These are phyloP conservation scores for Oxyura jamaicensis DNA, from an alignment of 2,113 vertebrate species.

Conservation along the genomic window DNA sequence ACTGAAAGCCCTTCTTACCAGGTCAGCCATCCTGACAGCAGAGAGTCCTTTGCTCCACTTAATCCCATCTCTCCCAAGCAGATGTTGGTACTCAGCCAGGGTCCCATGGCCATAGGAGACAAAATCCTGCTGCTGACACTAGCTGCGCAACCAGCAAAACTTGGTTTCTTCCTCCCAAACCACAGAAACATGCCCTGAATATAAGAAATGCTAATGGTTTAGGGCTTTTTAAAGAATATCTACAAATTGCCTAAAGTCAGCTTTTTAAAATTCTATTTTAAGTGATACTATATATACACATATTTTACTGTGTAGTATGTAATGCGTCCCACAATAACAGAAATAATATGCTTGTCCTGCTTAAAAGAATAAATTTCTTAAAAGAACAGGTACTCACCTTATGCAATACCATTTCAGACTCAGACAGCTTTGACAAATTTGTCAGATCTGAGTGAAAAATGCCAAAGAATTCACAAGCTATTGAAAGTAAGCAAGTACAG, in stretches of 20 bases:
- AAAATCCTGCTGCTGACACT: background rate
- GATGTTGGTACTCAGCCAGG: background rate
- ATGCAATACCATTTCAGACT: background rate
- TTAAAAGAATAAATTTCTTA: background rate
- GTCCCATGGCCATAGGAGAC: background rate
- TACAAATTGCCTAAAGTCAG: background rate
- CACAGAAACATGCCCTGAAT: background rate
- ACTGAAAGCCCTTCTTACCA: background rate
- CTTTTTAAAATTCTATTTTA: background rate
- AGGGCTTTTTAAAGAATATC: background rate
- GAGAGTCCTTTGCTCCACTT: background rate
- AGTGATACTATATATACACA: background rate
- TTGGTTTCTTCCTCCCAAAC: background rate
- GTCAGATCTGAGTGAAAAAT: background rate
- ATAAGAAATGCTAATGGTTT: background rate
- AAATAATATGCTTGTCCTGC: background rate
- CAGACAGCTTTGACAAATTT: background rate
- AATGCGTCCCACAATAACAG: background rate
- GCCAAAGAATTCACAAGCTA: background rate
- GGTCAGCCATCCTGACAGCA: background rate
- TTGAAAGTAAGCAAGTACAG: background rate
- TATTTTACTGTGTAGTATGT: background rate
- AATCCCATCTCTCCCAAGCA: background rate
- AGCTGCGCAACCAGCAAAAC: background rate
- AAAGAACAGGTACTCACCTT: background rate